Evolutionary conservation across 2,113 vertebrate genomes (phyloP).

Genomic region (Fulica atra): DNA sequence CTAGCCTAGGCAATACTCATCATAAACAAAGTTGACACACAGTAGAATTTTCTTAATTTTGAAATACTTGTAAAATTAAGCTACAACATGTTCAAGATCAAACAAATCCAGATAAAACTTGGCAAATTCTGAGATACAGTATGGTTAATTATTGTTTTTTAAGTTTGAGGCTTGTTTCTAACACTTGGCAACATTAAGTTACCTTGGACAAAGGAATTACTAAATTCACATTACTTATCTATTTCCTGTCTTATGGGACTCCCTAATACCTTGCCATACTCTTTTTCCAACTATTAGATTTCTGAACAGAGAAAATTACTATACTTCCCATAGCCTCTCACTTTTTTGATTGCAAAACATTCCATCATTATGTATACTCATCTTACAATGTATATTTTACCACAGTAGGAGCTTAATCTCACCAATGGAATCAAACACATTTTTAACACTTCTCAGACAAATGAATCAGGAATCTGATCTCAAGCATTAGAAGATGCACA

Average conservation of each 20-base stretch:
- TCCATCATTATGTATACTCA: not conserved
- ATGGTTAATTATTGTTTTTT: not conserved
- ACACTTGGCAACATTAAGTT: not conserved
- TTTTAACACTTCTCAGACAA: not conserved
- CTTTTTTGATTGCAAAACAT: not conserved
- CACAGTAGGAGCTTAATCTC: not conserved
- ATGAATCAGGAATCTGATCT: not conserved
- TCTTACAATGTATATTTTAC: not conserved
- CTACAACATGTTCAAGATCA: rapidly evolving
- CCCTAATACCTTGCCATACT: not conserved
- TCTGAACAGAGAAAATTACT: not conserved
- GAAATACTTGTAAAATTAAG: not conserved
- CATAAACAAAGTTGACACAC: not conserved
- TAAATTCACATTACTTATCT: not conserved
- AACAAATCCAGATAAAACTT: not conserved
- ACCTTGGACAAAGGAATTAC: not conserved
- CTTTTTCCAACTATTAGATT: not conserved
- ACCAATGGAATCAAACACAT: not conserved
- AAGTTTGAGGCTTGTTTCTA: not conserved
- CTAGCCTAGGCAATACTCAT: not conserved
- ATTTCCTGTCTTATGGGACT: not conserved
- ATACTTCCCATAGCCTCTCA: not conserved
- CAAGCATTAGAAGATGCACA: not conserved
- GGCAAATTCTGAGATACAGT: not conserved
- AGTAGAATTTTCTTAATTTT: not conserved